Base-by-base conservation (phyloP, 2,797 vertebrate species). In the Xiphorhynchus erythropygius region DNA sequence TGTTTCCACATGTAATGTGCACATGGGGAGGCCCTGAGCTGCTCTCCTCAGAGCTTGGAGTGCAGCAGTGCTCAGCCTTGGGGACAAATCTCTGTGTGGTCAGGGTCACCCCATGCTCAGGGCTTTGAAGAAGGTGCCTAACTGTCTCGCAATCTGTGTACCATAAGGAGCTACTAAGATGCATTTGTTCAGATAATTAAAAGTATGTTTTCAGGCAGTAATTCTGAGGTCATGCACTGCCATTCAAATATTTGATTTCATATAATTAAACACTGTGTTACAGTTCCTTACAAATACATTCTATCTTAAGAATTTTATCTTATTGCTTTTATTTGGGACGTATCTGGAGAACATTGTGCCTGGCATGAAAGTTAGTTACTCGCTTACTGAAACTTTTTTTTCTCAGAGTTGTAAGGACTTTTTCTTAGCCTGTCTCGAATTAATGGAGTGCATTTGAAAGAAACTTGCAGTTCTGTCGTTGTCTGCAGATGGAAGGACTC, bases 381-480 rank as follows among this genome's bases (percentile, higher is more conserved):
- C 69, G 50, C 84, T 69, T 62, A 76, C 24, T 80, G 21, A 41
- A 82, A 76, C 27, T 39, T 17, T 49, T 86, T 65, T 76, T 75
- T 74, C 10, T 28, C 25, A 16, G 47, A 73, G 50, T 77, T 84
- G 67, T 84, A 79, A 87, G 37, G 59, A 74, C 55, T 65, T 94
- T 93, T 95, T 95, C 78, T 73, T 88, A 84, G 56, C 32, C 92
- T 95, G 90, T 49, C 77, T 93, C 81, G 90, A 93, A 93, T 94
- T 91, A 95, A 82, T 11, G 0, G 77, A 84, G 55, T 73, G 49
- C 47, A 67, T 70, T 90, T 91, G 81, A 93, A 95, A 95, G 91
- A 85, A 88, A 69, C 37, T 76, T 6, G 1, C 21, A 75, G 37
- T 84, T 84, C 83, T 80, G 49, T 44, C 65, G 90, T 90, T 92